Percentiles rank a stretch among this genome's conserved stretches.
These are phyloP conservation scores for Macaca fascicularis DNA, from an alignment of 2,113 vertebrate genomes.

Conservation along the genomic window T2T-MFA8v1.1 NC_088394.1:4810501-4811000, in stretches of 20 bases:
- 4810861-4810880: neutral
- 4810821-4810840: too few species aligned
- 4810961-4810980: neutral
- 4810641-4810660: neutral
- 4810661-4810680: constrained; percentile 6
- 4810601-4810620: neutral
- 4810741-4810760: neutral
- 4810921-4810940: neutral
- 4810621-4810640: neutral
- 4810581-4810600: neutral
- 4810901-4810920: neutral
- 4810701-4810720: neutral
- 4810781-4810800: neutral
- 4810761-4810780: neutral
- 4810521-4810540: neutral
- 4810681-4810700: neutral
- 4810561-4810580: neutral
- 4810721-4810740: neutral
- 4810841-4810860: too few species aligned
- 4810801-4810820: neutral
- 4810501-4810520: neutral
- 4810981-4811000: neutral
- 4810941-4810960: neutral
- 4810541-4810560: neutral
- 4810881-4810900: neutral